Evolutionary conservation across 2,888 invertebrate genomes (phyloP).

Genomic region (Pocota personata): DNA sequence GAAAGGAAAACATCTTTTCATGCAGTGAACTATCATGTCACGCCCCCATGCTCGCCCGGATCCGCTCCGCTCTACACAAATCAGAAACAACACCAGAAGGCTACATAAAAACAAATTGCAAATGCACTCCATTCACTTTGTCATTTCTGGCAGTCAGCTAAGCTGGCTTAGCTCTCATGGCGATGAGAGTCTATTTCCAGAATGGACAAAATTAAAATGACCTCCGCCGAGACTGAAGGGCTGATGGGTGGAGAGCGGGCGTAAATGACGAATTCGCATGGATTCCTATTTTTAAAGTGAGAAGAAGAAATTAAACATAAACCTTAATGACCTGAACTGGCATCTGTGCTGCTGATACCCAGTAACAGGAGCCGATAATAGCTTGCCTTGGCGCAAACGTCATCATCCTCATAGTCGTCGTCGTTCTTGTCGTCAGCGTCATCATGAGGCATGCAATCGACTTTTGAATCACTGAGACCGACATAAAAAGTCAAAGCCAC

Average conservation of each 20-base stretch:
- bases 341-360: constrained; percentile 3
- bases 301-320: constrained; percentile 14
- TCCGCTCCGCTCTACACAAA: background rate
- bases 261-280: constrained; percentile 10
- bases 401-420: constrained; percentile 1
- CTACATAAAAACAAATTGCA: constrained; percentile 65
- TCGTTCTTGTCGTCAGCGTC: constrained; percentile 1
- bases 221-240: constrained; percentile 15
- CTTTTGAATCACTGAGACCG: constrained; percentile 12
- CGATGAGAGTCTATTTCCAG: constrained; percentile 50
- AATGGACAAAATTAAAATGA: constrained; percentile 50
- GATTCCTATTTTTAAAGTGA: constrained; percentile 20
- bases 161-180: background rate
- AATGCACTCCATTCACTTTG: constrained; percentile 51
- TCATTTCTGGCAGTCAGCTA: constrained; percentile 29
- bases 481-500: constrained; percentile 5
- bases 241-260: background rate
- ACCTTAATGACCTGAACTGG: constrained; percentile 22
- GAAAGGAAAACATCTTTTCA: constrained; percentile 56
- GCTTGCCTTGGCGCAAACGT: constrained; percentile 20
- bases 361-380: constrained; percentile 15
- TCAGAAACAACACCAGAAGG: constrained; percentile 37
- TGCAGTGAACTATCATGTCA: constrained; percentile 45
- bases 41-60: background rate
- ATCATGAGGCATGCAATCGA: constrained; percentile 8